phyloP scores from a whole-genome alignment of 2,797 vertebrate species.

The Setipinna tenuifilis region DNA sequence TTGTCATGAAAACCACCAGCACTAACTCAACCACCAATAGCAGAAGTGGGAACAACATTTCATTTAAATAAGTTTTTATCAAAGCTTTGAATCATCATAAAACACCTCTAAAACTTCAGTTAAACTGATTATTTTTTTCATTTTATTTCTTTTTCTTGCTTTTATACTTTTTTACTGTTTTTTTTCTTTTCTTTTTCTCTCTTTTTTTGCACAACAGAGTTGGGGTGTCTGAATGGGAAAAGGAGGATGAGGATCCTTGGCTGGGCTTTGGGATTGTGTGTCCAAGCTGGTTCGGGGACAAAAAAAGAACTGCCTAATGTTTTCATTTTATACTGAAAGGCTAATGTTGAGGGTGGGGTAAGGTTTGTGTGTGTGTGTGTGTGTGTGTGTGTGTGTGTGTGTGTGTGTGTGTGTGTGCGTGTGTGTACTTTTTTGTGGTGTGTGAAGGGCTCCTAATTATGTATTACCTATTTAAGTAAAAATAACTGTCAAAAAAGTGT shows the following conservation, averaged over 20 bases:
- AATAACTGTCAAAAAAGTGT: slow-evolving; percentile 20
- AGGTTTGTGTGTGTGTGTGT: slow-evolving; percentile 52
- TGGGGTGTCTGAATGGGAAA: slow-evolving; percentile 55
- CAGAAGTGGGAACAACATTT: slow-evolving; percentile 78
- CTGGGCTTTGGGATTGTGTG: slow-evolving; percentile 40
- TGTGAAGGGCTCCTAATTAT: background rate
- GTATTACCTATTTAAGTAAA: background rate
- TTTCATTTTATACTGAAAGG: slow-evolving; percentile 65
- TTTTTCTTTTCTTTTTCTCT: slow-evolving; percentile 52
- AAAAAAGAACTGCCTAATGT: slow-evolving; percentile 47
- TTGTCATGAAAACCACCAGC: slow-evolving; percentile 78
- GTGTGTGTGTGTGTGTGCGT: slow-evolving; percentile 36
- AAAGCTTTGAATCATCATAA: slow-evolving; percentile 82
- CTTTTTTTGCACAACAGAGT: slow-evolving; percentile 68
- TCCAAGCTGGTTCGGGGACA: slow-evolving; percentile 50
- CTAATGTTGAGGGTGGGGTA: slow-evolving; percentile 48
- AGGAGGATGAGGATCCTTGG: slow-evolving; percentile 55
- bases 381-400: slow-evolving; percentile 29
- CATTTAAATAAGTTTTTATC: slow-evolving; percentile 84
- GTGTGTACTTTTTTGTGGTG: background rate
- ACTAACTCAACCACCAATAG: slow-evolving; percentile 81
- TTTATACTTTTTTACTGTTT: slow-evolving; percentile 61
- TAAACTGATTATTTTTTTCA: slow-evolving; percentile 63
- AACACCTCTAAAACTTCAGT: slow-evolving; percentile 79
- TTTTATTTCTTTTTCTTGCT: slow-evolving; percentile 57